Evolutionary conservation across 1,140 invertebrate genomes (phyloP).

Genomic region (Microvelia longipes): DNA sequence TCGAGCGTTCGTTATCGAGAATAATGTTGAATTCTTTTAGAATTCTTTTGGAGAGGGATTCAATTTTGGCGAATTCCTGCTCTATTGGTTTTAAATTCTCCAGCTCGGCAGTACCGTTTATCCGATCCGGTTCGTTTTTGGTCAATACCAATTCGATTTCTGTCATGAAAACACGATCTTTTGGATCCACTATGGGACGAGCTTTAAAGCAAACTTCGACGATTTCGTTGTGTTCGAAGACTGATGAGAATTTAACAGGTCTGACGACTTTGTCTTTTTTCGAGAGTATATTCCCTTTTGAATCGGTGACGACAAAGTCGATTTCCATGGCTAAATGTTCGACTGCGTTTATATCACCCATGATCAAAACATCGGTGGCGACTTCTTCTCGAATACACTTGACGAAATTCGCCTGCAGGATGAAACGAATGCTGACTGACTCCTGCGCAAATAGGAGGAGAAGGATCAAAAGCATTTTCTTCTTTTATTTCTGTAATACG

Average conservation of each 20-base stretch:
- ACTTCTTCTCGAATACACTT: neutral
- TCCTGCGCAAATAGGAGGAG: too few relatives aligned
- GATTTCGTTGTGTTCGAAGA: neutral
- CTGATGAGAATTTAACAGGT: neutral
- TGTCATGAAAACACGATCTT: neutral
- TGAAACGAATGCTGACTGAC: neutral
- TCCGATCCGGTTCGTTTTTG: neutral
- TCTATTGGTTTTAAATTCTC: neutral
- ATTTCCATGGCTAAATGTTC: neutral
- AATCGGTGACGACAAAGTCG: neutral
- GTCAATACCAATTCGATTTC: neutral
- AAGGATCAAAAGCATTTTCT: too few relatives aligned
- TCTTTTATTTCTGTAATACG: too few relatives aligned
- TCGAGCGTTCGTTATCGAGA: neutral
- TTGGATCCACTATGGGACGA: neutral
- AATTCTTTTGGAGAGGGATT: neutral
- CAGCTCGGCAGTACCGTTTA: neutral
- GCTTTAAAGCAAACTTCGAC: neutral
- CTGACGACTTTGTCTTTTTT: neutral
- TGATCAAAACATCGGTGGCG: neutral
- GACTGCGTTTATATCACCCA: neutral
- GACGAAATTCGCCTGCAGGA: neutral
- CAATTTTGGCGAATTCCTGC: neutral
- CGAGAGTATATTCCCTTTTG: neutral
- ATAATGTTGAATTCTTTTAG: neutral